Base-by-base conservation (phyloP, 2,888 invertebrate species). In the Pandemis heparana region DNA sequence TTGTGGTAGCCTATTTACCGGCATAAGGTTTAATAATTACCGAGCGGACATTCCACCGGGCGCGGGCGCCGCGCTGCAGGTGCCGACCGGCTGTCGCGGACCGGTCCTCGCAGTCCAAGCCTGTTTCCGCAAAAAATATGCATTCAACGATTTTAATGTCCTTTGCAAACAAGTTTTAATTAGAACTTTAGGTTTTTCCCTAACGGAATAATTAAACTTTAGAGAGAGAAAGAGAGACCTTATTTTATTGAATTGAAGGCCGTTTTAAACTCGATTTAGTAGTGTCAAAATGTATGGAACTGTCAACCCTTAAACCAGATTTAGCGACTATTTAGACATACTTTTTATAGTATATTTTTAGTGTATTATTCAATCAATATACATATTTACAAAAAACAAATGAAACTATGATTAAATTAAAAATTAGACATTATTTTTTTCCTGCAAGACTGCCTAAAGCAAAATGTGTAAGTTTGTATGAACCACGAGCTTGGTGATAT, bases 111-210 rank as follows among this genome's bases (percentile, higher is more conserved):
- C 16, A 66, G 60, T 41, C 60, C 16, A 23, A 53, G 51, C 71
- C 59, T 14, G 59, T 71, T 71, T 71, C 71, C 66, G 66, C 71
- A 71, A 71, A 66, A 64, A 70, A 71, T 56, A 71, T 61, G 60
- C 65, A 66, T 61, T 71, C 65, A 39, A 65, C 71, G 56, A 56
- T 56, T 56, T 23, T 56, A 23, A 56, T 23, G 12, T 56, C 12
- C 23, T 56, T 56, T 23, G 23, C 56, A 56, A 56, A 56, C 56
- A 56, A 56, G 56, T 56, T 56, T 56, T 23, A 56, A 56, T 23
- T 56, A 56, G 56, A 23, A 5, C 18, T 23, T 12, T 63, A 53
- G 56, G 23, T 56, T 56, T 56, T 23, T 23, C 12, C n/a, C 18
- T 56, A 56, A 12, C 56, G 5, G 5, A 23, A 10, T 16, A 51